phyloP scores from a whole-genome alignment of 2,113 vertebrate genomes.

The Alligator sinensis region DNA sequence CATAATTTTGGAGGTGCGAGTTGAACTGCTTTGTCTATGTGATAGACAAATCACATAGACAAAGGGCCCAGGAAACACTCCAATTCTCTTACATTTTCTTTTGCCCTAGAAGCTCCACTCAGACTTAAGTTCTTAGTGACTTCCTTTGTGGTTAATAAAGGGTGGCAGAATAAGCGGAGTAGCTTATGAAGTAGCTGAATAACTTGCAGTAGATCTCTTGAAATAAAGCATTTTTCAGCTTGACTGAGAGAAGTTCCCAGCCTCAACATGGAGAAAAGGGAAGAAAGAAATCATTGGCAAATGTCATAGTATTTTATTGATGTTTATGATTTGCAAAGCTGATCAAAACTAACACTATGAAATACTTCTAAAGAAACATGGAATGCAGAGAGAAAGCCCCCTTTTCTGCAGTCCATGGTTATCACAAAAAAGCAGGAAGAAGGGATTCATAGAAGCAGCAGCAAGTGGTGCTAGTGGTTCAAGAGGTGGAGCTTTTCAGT shows the following conservation, averaged over 20 bases:
- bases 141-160: background rate
- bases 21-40: background rate
- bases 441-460: background rate
- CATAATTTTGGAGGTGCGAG: background rate
- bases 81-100: background rate
- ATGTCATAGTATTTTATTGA: too few relatives aligned
- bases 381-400: background rate
- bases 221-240: background rate
- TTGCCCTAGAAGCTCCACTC: background rate
- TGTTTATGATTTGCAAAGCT: background rate
- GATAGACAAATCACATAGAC: accelerated
- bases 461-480: background rate
- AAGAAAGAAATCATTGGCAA: too few relatives aligned
- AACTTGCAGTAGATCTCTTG: background rate
- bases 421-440: background rate
- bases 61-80: background rate
- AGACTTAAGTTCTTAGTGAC: background rate
- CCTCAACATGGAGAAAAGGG: background rate
- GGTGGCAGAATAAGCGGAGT: background rate
- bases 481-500: background rate
- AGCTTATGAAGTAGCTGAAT: background rate
- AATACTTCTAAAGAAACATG: background rate
- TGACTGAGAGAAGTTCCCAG: background rate
- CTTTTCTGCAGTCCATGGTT: background rate
- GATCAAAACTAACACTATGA: background rate